Base-by-base conservation (phyloP, 2,888 invertebrate genomes). In the Drosophila formosana region DNA sequence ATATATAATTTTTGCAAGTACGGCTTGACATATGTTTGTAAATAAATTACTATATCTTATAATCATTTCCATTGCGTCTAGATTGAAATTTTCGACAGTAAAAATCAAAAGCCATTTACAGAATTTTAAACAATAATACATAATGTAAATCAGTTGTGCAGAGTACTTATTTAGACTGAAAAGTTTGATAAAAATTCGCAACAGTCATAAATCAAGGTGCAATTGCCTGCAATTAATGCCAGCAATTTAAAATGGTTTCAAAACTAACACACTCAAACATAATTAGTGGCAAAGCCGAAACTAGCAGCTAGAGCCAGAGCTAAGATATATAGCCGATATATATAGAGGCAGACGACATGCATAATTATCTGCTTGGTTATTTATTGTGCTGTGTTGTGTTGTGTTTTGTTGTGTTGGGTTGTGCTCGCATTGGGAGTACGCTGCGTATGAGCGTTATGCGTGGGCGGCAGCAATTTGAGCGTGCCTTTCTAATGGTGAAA, bases 381-480 rank as follows among this genome's bases (percentile, higher is more conserved):
- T 83, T 83, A 83, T 85, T 72, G 71, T 57, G 53, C 53, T 52
- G 26, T 57, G 53, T 52, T 52, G 26, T 9, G 25, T 6, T 8
- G 30, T 18, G 47, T 49, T 13, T 8, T 30, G 47, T 47, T n/a
- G 34, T 9, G 34, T 0, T 37, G 37, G 4, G 32, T 57, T 46
- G 26, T 47, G 72, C 62, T n/a, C 41, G 47, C 49, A 51, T 50
- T 50, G 53, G 66, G 52, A 13, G 57, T 47, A 86, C 83, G 66
- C 67, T 88, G 84, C 84, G 84, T 84, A 84, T 84, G 76, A 78
- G 83, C 67, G 83, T 60, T 80, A 61, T 83, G 88, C 82, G 88
- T 83, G 82, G 88, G 82, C 77, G 88, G 76, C 74, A 70, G 60
- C 82, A 82, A 90, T 90, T 89, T 89, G 70, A 87, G 83, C 83